Evolutionary conservation across 1,140 invertebrate species (phyloP).

Genomic region (Papilio glaucus): DNA sequence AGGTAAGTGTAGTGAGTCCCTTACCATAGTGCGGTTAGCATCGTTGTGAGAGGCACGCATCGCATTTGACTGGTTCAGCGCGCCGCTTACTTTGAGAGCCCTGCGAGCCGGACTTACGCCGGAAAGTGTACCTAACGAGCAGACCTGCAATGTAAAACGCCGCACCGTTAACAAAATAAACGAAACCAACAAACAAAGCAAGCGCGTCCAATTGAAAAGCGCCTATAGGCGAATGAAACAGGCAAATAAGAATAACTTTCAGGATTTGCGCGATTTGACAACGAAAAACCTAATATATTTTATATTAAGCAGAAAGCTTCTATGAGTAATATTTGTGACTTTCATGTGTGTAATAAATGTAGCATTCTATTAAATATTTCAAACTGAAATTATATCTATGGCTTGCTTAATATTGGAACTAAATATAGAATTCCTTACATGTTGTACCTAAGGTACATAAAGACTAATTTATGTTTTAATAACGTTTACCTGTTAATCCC

Average conservation of each 20-base stretch:
- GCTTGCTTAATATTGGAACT: slow-evolving; percentile 51
- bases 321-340: slow-evolving; percentile 43
- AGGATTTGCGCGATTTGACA: slow-evolving; percentile 67
- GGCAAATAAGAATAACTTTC: slow-evolving; percentile 66
- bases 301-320: slow-evolving; percentile 60
- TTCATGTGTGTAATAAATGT: slow-evolving; percentile 30
- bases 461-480: slow-evolving; percentile 8
- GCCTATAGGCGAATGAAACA: slow-evolving; percentile 74
- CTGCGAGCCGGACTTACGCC: slow-evolving; percentile 83
- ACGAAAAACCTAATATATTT: slow-evolving; percentile 64
- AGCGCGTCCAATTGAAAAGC: slow-evolving; percentile 80
- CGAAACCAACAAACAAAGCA: slow-evolving; percentile 66
- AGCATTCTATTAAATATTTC: slow-evolving; percentile 8
- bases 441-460: background rate
- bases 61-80: slow-evolving; percentile 79
- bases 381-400: background rate
- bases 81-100: slow-evolving; percentile 80
- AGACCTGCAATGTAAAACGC: slow-evolving; percentile 84
- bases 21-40: slow-evolving; percentile 82
- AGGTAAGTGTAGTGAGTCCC: slow-evolving; percentile 61
- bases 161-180: slow-evolving; percentile 81
- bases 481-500: slow-evolving; percentile 84
- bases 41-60: slow-evolving; percentile 83
- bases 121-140: slow-evolving; percentile 84
- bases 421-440: slow-evolving; percentile 60